Percentiles rank a stretch among this genome's conserved stretches.
These are phyloP conservation scores for Lacanobia wlatinum DNA, from an alignment of 2,888 invertebrate species.

Conservation along the genomic window DNA sequence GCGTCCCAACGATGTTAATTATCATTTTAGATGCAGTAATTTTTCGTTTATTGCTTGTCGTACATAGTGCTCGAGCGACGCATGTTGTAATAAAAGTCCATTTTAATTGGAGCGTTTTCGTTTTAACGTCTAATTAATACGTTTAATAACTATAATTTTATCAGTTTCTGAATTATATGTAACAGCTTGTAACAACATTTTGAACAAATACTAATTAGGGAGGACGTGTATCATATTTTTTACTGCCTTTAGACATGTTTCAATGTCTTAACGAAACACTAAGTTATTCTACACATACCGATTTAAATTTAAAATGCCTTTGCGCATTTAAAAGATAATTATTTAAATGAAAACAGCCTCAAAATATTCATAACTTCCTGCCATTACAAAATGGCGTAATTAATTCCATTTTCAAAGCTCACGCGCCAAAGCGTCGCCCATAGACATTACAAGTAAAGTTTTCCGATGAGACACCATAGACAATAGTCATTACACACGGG, in stretches of 20 bases:
- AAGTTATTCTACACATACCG: slow-evolving; percentile 2
- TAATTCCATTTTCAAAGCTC: slow-evolving; percentile 58
- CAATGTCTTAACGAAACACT: slow-evolving; percentile 21
- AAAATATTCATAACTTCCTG: slow-evolving; percentile 55
- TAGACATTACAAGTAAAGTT: slow-evolving; percentile 89
- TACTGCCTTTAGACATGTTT: slow-evolving; percentile 34
- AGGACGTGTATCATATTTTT: slow-evolving; percentile 51
- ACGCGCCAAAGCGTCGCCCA: slow-evolving; percentile 68
- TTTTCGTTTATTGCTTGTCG: slow-evolving; percentile 83
- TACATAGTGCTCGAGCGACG: slow-evolving; percentile 72
- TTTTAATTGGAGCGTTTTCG: slow-evolving; percentile 83
- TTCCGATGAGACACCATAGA: slow-evolving; percentile 89
- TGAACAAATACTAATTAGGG: slow-evolving; percentile 65
- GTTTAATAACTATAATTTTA: slow-evolving; percentile 79
- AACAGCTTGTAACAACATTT: slow-evolving; percentile 63
- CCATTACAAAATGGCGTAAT: slow-evolving; percentile 50
- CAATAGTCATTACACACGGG: slow-evolving; percentile 88
- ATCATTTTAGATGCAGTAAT: slow-evolving; percentile 79
- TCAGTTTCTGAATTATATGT: slow-evolving; percentile 63
- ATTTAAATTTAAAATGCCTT: slow-evolving; percentile 39
- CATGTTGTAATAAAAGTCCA: slow-evolving; percentile 79
- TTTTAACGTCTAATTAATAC: slow-evolving; percentile 82
- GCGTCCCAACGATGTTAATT: slow-evolving; percentile 81
- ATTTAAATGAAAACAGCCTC: slow-evolving; percentile 25
- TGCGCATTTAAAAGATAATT: slow-evolving; percentile 51